Base-by-base conservation (phyloP, 2,797 vertebrate species). In the Myripristis jacobus region DNA sequence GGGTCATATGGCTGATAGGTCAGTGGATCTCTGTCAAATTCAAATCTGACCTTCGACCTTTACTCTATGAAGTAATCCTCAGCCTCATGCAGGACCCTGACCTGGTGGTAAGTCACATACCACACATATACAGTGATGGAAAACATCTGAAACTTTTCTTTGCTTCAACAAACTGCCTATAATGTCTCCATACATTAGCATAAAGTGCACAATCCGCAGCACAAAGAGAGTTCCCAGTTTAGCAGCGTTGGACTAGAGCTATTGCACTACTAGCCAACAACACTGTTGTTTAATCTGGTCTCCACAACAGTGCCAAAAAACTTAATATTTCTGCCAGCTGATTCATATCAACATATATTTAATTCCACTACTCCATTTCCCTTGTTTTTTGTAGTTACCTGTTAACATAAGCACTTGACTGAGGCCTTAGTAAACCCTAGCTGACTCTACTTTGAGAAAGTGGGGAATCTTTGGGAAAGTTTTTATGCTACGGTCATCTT, bases 11-110 rank as follows among this genome's bases (percentile, higher is more conserved):
- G 98, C 92, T 99, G 73, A 96, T 99, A 75, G 98, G 97, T 82
- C 97, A 98, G 86, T 99, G 98, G 98, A 96, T 99, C 92, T 96
- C 97, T 31, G 97, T 99, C 86, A 98, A 98, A 92, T 99, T 99
- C 86, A 98, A 97, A 80, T 94, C 97, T 0, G 97, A 98, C 66
- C 93, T 98, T 73, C 96, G 97, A 77, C 98, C 98, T 77, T 87
- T 97, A 85, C 94, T 99, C 1, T 99, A 99, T 58, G 96, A 98
- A 85, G 94, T 96, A 75, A 97, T 99, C 84, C 84, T 96, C 75
- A 95, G 88, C 81, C 95, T 98, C 73, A 95, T 99, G 94, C 98
- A 98, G 89, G 98, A 99, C 81, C 95, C 95, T 1, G 97, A 99
- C 81, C 94, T 98, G 80, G 98, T 98, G 95, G 97, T 98, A 93